phyloP scores from a whole-genome alignment of 2,888 invertebrate species.

The Agriopis aurantiaria region DNA sequence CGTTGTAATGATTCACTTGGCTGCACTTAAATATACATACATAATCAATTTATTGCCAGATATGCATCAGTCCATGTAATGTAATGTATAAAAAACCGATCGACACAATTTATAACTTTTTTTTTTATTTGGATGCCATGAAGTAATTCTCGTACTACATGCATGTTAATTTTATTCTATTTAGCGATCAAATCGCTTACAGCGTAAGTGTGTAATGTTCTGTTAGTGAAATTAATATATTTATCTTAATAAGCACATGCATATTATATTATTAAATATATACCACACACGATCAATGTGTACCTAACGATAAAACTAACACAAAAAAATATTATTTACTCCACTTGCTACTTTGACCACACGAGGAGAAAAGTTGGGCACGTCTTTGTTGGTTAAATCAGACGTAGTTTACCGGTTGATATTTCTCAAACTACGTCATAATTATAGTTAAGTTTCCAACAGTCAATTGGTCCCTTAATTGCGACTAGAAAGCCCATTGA shows the following conservation, averaged over 20 bases:
- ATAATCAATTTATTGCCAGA: slow-evolving; percentile 39
- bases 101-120: background rate
- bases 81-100: background rate
- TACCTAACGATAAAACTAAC: too few species aligned
- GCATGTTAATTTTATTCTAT: too few species aligned
- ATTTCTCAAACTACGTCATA: background rate
- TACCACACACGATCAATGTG: too few species aligned
- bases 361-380: background rate
- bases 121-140: background rate
- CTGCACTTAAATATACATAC: slow-evolving; percentile 12
- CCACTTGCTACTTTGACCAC: too few species aligned
- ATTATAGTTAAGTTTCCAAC: background rate
- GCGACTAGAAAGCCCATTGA: slow-evolving; percentile 71
- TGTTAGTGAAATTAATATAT: too few species aligned
- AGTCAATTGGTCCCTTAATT: slow-evolving; percentile 53
- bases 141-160: too few species aligned
- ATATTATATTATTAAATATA: too few species aligned
- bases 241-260: too few species aligned
- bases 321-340: too few species aligned
- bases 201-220: too few species aligned
- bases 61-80: slow-evolving; percentile 23
- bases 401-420: background rate
- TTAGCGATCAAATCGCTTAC: background rate
- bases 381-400: background rate
- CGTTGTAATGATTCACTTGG: slow-evolving; percentile 25